phyloP scores from a whole-genome alignment of 2,888 invertebrate species.

The Dasypogon diadema region DNA sequence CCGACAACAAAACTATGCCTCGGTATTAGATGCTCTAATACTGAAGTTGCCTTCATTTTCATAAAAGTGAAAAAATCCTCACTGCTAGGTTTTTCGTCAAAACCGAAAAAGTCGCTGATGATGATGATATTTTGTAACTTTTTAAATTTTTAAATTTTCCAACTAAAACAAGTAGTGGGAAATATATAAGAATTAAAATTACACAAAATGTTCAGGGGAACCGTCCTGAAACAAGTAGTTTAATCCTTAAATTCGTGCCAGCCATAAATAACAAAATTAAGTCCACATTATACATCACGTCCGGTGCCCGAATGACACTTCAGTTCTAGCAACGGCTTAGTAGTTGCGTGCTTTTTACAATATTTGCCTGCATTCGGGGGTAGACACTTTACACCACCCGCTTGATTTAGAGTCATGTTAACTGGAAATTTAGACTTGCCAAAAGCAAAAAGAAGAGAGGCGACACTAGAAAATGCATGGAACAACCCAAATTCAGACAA shows the following conservation, averaged over 20 bases:
- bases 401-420: constrained; percentile 5
- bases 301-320: background rate
- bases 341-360: constrained; percentile 13
- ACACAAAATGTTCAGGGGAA: too few species aligned
- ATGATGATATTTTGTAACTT: too few species aligned
- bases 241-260: constrained; percentile 5
- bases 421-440: constrained; percentile 19
- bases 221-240: too few species aligned
- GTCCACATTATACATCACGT: constrained; percentile 22
- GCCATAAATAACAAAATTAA: constrained; percentile 39
- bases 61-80: too few species aligned
- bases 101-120: too few species aligned
- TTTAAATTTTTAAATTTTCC: too few species aligned
- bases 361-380: background rate
- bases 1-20: too few species aligned
- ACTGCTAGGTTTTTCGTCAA: too few species aligned
- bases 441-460: constrained; percentile 23
- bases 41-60: too few species aligned
- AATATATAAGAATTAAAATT: too few species aligned
- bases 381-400: background rate
- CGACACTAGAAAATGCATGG: constrained; percentile 21
- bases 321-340: constrained; percentile 8
- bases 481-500: constrained; percentile 32
- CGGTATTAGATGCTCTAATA: too few species aligned
- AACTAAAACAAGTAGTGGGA: too few species aligned